phyloP scores from a whole-genome alignment of 2,797 vertebrate genomes.

The Xiphorhynchus erythropygius region DNA sequence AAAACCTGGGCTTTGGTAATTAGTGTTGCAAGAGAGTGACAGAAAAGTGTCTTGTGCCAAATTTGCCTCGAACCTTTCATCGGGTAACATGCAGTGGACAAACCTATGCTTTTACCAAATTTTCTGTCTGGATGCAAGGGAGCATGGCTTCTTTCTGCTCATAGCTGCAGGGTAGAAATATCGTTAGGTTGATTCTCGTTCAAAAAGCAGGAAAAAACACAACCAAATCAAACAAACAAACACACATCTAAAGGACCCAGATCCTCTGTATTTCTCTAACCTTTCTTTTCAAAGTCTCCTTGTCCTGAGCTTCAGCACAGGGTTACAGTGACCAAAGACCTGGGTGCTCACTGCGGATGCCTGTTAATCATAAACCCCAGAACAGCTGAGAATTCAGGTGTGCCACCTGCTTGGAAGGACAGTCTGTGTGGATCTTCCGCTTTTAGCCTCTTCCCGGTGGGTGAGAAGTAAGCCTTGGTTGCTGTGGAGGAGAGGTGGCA shows the following conservation, averaged over 20 bases:
- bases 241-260: background rate
- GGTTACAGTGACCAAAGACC: background rate
- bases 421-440: background rate
- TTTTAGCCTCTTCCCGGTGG: background rate
- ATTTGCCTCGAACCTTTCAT: background rate
- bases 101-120: background rate
- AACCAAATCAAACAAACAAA: background rate
- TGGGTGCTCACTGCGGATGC: background rate
- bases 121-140: background rate
- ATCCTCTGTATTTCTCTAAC: background rate
- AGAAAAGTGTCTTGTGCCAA: background rate
- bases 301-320: background rate
- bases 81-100: background rate
- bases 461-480: background rate
- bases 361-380: conserved; percentile 33
- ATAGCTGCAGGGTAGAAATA: background rate
- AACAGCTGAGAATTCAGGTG: conserved; percentile 49
- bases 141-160: background rate
- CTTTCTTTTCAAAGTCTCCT: background rate
- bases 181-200: background rate
- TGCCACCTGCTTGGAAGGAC: conserved; percentile 28
- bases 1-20: background rate
- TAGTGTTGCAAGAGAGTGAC: background rate
- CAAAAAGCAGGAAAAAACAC: background rate
- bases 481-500: background rate